Evolutionary conservation across 2,888 invertebrate genomes (phyloP), one percentile per base, ranked within the genome.

Genomic region (Himalopsyche tibetana): DNA sequence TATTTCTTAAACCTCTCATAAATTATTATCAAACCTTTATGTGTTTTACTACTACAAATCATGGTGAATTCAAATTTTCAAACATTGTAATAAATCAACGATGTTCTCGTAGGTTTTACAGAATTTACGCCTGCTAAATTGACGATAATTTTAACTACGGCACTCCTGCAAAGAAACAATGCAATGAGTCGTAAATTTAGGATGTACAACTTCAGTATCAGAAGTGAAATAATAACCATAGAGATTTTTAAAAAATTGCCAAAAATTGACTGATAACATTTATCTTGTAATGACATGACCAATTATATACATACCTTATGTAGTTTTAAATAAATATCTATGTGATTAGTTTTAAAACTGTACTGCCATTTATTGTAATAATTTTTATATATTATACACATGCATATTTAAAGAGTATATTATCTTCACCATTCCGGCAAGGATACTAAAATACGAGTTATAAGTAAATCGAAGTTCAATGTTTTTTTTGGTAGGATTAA

Each of bases 221-320:
- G 8, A 63, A 6, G 19, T 2, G 28, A 63, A 63, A n/a, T 19
- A 11, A 19, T 63, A 19, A 63, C 17, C 4, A n/a, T 56, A 15
- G 11, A 63, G 15, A 19, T 63, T 28, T 63, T 11, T 28, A 56
- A n/a, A 19, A 6, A 17, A 2, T 9, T 63, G 63, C 63, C 63
- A 28, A 63, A 63, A 63, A 63, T 19, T 63, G 63, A 63, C 63
- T 63, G 63, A 63, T 63, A 63, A 63, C 4, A 63, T 19, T 63
- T 63, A 19, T 63, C 19, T 19, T 63, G 63, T 63, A 63, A 63
- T 9, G 19, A 15, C 11, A 63, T 63, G 28, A 63, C n/a, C 28
- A 63, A 19, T 5, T 56, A n/a, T 56, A 19, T 56, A 63, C 63
- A 19, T 56, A 63, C 63, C 63, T 9, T 4, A 4, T 63, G 19